These are phyloP conservation scores for Lampris megalopsis DNA, from an alignment of 2,113 vertebrate species.

Conservation along the genomic window DNA sequence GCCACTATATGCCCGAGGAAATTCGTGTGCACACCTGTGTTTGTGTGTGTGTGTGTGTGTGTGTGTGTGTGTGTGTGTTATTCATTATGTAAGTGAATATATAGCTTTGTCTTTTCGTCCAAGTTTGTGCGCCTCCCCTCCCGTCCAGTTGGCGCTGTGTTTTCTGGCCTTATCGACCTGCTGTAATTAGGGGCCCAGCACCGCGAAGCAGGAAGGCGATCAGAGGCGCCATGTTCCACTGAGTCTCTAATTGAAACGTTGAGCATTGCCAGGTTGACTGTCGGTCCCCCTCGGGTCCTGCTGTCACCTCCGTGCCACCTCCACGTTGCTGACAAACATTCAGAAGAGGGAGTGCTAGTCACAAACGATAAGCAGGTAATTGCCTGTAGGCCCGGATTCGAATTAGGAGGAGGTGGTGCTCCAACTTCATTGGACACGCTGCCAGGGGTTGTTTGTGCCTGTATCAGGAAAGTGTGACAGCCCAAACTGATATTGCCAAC, in stretches of 20 bases:
- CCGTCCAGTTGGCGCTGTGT: constrained; percentile 36
- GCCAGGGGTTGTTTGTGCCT: constrained; percentile 64
- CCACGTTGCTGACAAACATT: constrained; percentile 60
- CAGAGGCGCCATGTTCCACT: constrained; percentile 56
- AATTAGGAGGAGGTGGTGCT: constrained; percentile 59
- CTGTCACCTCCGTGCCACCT: constrained; percentile 51
- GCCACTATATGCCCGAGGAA: too few species aligned
- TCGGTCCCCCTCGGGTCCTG: constrained; percentile 24
- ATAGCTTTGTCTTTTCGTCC: constrained; percentile 29
- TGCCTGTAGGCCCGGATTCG: constrained; percentile 63
- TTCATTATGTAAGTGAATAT: constrained; percentile 8
- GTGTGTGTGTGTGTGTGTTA: neutral
- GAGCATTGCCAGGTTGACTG: constrained; percentile 49
- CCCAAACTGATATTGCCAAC: constrained; percentile 33
- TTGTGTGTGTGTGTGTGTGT: constrained; percentile 14
- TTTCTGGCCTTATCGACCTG: constrained; percentile 64
- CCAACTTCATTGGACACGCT: constrained; percentile 44
- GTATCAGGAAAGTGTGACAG: constrained; percentile 22
- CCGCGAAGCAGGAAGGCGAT: constrained; percentile 58
- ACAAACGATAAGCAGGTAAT: constrained; percentile 73
- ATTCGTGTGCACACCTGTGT: neutral
- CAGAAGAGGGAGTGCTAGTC: constrained; percentile 55
- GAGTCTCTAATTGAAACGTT: constrained; percentile 75
- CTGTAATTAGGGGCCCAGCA: constrained; percentile 64
- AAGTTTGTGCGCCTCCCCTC: constrained; percentile 36